Base-by-base conservation (phyloP, 1,140 invertebrate species). In the Drosophila ironensis region DNA sequence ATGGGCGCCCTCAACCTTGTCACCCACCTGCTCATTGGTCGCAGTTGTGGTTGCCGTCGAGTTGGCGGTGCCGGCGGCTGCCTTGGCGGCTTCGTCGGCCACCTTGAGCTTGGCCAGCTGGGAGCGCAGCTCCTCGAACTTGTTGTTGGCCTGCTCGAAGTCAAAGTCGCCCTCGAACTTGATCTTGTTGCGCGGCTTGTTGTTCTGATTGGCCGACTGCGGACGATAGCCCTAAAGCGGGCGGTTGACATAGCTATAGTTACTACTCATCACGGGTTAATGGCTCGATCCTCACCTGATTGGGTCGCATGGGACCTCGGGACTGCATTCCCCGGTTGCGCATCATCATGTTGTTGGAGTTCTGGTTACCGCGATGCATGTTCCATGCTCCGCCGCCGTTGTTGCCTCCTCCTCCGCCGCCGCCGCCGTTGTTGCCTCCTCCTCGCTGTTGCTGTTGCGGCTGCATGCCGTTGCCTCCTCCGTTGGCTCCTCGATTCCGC, bases 81-180 rank as follows among this genome's bases (percentile, higher is more conserved):
- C 35, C 44, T 84, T 84, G 87, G 92, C 93, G 17, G 92, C 91
- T 56, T 93, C 92, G 51, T 92, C 92, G 70, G 94, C 92, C 67
- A 97, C 93, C 90, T 97, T 97, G 9, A 95, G 93, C 91, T 97
- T 97, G 19, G 94, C 93, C 28, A 98, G 91, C 89, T 98, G 95
- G 59, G 92, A 94, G 73, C 96, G 94, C 9, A 99, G 91, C 90
- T 98, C 97, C 86, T 98, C 96, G 91, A 99, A 99, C 90, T 98
- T 94, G 22, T 95, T 97, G 91, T 99, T 99, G 5, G 98, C 97
- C 90, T 97, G 95, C 89, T 99, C 98, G 91, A 99, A 99, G 91
- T 99, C 80, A 42, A 84, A 84, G 38, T 84, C 80, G 6, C 80
- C 80, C 45, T 84, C 80, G 47, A 84, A 84, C 41, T 84, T 84